Evolutionary conservation across 2,113 vertebrate genomes (phyloP).

Genomic region (Burhinus bistriatus): DNA sequence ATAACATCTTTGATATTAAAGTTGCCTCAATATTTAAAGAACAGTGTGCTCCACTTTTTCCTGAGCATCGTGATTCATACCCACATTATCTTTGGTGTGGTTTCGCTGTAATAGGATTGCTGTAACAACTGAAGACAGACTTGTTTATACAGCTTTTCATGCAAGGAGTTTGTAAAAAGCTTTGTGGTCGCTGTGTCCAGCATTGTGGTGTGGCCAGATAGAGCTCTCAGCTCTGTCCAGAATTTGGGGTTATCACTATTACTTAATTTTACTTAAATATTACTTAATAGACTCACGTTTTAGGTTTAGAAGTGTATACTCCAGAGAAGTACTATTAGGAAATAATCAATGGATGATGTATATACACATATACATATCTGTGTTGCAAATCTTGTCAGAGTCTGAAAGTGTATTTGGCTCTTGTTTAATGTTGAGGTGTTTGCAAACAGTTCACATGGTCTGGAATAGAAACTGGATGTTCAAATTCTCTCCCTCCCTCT

Average conservation of each 20-base stretch:
- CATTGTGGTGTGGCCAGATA: neutral
- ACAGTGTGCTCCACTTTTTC: neutral
- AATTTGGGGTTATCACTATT: neutral
- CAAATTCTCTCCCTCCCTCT: neutral
- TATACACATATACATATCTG: neutral
- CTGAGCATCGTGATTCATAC: neutral
- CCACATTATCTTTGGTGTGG: neutral
- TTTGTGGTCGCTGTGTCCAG: neutral
- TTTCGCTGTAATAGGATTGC: no score
- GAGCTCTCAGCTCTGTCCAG: neutral
- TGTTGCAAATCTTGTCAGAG: conserved; percentile 45
- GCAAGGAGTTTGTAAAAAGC: neutral
- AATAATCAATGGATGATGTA: neutral
- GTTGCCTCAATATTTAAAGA: neutral
- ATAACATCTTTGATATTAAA: neutral
- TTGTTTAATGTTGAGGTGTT: conserved; percentile 35
- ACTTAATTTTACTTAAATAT: neutral
- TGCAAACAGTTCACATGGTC: neutral
- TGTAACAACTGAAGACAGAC: neutral
- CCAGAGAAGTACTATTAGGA: conserved; percentile 19
- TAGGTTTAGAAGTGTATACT: neutral
- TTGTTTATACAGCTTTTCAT: neutral
- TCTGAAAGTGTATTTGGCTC: conserved; percentile 42
- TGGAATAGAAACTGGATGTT: conserved; percentile 52
- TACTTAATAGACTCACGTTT: neutral